phyloP scores from a whole-genome alignment of 2,797 vertebrate species.

The Phataginus tetradactyla region DNA sequence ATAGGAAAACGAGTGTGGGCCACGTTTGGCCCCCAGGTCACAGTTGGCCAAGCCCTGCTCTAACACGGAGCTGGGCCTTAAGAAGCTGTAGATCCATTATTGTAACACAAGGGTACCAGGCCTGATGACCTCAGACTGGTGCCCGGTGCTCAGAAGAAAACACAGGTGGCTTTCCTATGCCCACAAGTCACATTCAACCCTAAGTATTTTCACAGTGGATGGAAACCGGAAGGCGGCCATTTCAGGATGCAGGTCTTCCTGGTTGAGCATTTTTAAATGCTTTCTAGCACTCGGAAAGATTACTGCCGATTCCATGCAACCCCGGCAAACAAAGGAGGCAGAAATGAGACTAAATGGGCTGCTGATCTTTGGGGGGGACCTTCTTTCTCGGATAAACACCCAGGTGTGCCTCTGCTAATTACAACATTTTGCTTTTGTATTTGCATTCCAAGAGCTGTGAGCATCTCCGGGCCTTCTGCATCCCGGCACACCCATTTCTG shows the following conservation, averaged over 20 bases:
- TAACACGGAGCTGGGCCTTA: neutral
- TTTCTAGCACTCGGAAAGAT: neutral
- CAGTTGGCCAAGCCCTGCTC: rapidly evolving
- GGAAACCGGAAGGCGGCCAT: neutral
- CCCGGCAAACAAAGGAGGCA: neutral
- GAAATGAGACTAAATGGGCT: neutral
- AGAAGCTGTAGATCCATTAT: rapidly evolving
- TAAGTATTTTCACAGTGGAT: too few relatives aligned
- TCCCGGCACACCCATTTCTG: neutral
- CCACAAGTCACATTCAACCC: neutral
- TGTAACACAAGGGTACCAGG: rapidly evolving
- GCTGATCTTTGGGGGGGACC: neutral
- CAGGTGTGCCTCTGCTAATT: neutral
- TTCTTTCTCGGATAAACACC: neutral
- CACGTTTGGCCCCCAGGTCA: rapidly evolving
- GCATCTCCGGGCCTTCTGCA: neutral
- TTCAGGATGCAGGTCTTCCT: neutral
- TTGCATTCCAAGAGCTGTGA: neutral
- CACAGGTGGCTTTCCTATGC: neutral
- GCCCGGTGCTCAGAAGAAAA: too few relatives aligned
- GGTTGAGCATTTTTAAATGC: neutral
- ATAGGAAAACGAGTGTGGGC: rapidly evolving
- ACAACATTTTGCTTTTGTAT: neutral
- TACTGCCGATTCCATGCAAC: neutral
- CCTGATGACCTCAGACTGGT: neutral